These are phyloP conservation scores for Hirtodrosophila confusa DNA, from an alignment of 2,888 invertebrate species.

Conservation along the genomic window DNA sequence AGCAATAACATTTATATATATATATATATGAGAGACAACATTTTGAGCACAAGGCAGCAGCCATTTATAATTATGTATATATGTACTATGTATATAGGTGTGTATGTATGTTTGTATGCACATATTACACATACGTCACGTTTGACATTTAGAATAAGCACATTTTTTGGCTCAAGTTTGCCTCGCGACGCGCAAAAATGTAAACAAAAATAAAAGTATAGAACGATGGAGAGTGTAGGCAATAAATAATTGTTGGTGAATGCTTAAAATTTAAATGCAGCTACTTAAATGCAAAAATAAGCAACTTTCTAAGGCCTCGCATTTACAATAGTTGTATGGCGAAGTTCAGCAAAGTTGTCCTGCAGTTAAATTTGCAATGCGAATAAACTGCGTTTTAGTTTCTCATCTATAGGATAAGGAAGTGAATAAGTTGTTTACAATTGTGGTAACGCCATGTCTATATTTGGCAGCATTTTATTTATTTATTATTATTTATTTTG, in stretches of 20 bases:
- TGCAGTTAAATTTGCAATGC: too few species aligned
- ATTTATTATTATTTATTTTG: too few species aligned
- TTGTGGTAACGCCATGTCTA: too few species aligned
- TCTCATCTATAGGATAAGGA: too few species aligned
- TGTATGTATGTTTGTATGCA: conserved; percentile 8
- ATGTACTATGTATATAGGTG: neutral
- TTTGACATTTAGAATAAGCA: conserved; percentile 63
- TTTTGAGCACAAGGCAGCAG: conserved; percentile 32
- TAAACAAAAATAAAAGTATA: conserved; percentile 60
- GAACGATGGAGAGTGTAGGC: conserved; percentile 16
- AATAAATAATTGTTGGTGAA: conserved; percentile 5
- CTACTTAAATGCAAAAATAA: conserved; percentile 11
- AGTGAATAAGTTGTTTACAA: too few species aligned
- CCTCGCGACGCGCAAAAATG: conserved; percentile 50
- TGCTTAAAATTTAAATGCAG: neutral
- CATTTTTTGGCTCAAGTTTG: conserved; percentile 43
- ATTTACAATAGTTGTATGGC: too few species aligned
- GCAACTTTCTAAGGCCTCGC: neutral
- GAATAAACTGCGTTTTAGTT: too few species aligned
- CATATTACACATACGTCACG: conserved; percentile 57
- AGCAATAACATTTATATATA: conserved; percentile 26
- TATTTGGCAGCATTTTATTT: too few species aligned
- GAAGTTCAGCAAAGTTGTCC: too few species aligned
- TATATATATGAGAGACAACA: conserved; percentile 21
- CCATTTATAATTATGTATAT: conserved; percentile 19